These are phyloP conservation scores for Amphimallon solstitiale DNA, from an alignment of 2,888 invertebrate genomes.

Conservation along the genomic window DNA sequence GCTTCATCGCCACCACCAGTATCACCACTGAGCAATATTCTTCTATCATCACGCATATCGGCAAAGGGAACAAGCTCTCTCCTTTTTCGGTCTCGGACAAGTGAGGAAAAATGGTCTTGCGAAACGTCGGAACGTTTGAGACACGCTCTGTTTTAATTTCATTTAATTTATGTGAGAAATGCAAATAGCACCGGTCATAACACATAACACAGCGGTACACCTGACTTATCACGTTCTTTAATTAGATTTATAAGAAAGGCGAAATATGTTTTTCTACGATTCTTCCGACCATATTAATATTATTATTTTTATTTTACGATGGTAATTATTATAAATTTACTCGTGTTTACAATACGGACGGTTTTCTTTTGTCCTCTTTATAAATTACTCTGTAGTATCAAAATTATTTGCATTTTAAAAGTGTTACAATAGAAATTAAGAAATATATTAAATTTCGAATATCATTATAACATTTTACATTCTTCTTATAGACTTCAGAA, in stretches of 20 bases:
- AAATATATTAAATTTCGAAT: too few species aligned
- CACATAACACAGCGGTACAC: conserved; percentile 44
- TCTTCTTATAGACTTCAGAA: too few species aligned
- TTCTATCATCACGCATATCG: neutral
- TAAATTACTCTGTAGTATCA: too few species aligned
- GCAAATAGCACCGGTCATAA: conserved; percentile 42
- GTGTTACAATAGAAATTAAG: too few species aligned
- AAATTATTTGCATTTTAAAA: too few species aligned
- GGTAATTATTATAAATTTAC: neutral
- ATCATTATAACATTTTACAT: too few species aligned
- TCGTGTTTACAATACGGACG: too few species aligned
- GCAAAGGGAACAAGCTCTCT: neutral
- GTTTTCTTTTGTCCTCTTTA: too few species aligned
- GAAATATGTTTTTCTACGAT: neutral
- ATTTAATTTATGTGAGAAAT: conserved; percentile 38
- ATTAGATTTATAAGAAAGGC: conserved; percentile 28
- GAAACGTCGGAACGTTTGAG: conserved; percentile 7
- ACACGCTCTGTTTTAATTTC: conserved; percentile 9
- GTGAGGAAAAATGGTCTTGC: conserved; percentile 16
- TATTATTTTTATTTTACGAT: neutral
- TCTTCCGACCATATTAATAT: neutral
- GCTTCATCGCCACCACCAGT: conserved; percentile 38
- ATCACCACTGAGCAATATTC: conserved; percentile 7
- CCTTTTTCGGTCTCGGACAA: neutral
- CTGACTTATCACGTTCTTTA: conserved; percentile 28